A percentile compares a stretch with the other conserved stretches of the same genome.
phyloP scores from a whole-genome alignment of 2,797 vertebrate species.

The Melanogrammus aeglefinus region DNA sequence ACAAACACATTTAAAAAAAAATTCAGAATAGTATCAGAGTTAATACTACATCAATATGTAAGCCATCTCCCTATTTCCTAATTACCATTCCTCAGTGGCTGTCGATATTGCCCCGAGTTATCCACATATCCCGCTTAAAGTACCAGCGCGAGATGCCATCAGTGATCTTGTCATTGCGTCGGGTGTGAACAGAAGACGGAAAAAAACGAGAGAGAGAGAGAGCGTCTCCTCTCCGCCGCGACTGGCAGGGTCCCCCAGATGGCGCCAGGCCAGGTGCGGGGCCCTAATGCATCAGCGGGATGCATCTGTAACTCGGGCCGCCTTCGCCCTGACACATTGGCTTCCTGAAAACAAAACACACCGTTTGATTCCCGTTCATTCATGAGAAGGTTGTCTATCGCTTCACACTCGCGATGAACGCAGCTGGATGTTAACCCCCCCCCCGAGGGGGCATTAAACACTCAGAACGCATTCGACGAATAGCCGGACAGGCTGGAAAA shows the following conservation, averaged over 20 bases:
- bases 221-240: constrained; percentile 50
- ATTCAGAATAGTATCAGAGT: not conserved
- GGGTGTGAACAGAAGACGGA: not conserved
- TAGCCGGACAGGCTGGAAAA: not conserved
- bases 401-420: not conserved
- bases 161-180: not conserved
- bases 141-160: not conserved
- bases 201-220: not conserved
- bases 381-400: constrained; percentile 2
- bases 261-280: constrained; percentile 63
- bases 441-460: too few species aligned
- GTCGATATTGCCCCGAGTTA: not conserved
- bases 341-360: constrained; percentile 47
- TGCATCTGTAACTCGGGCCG: constrained; percentile 72
- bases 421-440: not conserved
- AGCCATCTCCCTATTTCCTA: not conserved
- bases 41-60: not conserved
- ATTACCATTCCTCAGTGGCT: not conserved
- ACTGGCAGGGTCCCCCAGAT: constrained; percentile 71
- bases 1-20: not conserved
- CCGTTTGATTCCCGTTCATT: constrained; percentile 33
- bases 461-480: not conserved
- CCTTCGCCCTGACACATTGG: constrained; percentile 58
- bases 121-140: not conserved
- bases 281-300: constrained; percentile 64